Evolutionary conservation across 2,797 vertebrate species (phyloP).

Genomic region (Alfaro cultratus): DNA sequence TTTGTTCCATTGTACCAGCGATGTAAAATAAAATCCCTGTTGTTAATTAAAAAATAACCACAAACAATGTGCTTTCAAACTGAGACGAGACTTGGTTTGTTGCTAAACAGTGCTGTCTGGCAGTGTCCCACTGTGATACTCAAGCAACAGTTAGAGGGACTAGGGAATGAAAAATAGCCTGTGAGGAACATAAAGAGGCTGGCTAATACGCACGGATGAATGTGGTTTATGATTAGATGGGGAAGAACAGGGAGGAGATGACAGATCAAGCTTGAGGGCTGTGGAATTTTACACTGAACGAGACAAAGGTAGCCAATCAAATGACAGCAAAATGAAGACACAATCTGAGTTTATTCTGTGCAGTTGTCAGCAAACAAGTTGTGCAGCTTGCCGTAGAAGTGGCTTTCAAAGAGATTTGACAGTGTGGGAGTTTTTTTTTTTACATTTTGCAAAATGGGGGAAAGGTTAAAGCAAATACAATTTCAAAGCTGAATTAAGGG

Average conservation of each 20-base stretch:
- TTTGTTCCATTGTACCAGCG: not conserved
- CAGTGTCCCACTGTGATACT: constrained; percentile 47
- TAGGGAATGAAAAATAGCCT: not conserved
- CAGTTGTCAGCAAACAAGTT: constrained; percentile 37
- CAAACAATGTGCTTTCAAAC: constrained; percentile 10
- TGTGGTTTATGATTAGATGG: constrained; percentile 55
- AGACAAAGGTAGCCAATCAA: constrained; percentile 34
- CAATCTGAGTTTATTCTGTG: constrained; percentile 28
- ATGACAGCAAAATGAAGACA: constrained; percentile 24
- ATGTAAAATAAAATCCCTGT: not conserved
- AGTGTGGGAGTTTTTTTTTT: constrained; percentile 33
- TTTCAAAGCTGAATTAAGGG: constrained; percentile 38
- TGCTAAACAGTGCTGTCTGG: constrained; percentile 52
- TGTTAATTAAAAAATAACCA: not conserved
- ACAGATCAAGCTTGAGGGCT: constrained; percentile 44
- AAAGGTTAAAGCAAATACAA: constrained; percentile 28
- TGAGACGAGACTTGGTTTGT: constrained; percentile 58
- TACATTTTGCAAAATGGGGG: constrained; percentile 6
- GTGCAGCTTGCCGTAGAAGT: constrained; percentile 23
- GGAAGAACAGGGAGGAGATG: constrained; percentile 43
- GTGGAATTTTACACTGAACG: constrained; percentile 58
- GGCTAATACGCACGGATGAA: constrained; percentile 46
- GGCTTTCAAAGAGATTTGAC: constrained; percentile 16
- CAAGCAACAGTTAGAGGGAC: constrained; percentile 35
- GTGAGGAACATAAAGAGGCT: constrained; percentile 37